Conservation (phyloP, 2,113 vertebrate species). For the Plecturocebus donacophilus region DNA sequence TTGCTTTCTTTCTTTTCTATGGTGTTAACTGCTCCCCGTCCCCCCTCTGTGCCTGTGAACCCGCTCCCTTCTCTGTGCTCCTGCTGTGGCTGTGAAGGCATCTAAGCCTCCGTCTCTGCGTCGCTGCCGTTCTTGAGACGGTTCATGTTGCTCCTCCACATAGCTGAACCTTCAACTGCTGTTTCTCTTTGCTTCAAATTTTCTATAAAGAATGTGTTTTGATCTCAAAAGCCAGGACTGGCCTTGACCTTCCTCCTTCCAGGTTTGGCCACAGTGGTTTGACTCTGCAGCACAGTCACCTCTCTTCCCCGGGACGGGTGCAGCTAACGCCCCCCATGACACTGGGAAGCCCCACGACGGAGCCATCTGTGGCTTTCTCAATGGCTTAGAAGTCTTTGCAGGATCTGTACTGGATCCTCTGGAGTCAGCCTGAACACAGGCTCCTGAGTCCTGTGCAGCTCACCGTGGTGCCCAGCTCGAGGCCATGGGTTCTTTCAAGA, state of each 20-base stretch:
- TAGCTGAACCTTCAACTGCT: background rate
- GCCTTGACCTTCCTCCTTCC: background rate
- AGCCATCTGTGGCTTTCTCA: background rate
- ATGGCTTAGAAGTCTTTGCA: background rate
- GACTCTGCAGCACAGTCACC: background rate
- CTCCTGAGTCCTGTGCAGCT: background rate
- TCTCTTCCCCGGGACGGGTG: no score
- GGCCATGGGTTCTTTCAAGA: background rate
- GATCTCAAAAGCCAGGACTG: constrained; percentile 35
- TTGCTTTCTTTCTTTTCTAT: background rate
- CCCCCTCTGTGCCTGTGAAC: background rate
- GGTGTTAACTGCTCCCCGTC: background rate
- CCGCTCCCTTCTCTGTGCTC: background rate
- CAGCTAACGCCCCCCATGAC: background rate
- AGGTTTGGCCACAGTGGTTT: background rate
- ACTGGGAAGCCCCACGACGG: background rate
- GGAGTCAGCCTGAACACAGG: background rate
- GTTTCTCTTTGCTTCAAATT: background rate
- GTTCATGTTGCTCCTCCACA: background rate
- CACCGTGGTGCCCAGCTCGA: background rate
- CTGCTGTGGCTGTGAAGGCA: background rate
- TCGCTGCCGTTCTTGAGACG: background rate
- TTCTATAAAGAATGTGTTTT: background rate
- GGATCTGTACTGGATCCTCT: background rate
- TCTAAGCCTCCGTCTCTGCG: background rate